These are phyloP conservation scores for Sminthurinus signatus DNA, from an alignment of 1,140 invertebrate species.

Conservation along the genomic window DNA sequence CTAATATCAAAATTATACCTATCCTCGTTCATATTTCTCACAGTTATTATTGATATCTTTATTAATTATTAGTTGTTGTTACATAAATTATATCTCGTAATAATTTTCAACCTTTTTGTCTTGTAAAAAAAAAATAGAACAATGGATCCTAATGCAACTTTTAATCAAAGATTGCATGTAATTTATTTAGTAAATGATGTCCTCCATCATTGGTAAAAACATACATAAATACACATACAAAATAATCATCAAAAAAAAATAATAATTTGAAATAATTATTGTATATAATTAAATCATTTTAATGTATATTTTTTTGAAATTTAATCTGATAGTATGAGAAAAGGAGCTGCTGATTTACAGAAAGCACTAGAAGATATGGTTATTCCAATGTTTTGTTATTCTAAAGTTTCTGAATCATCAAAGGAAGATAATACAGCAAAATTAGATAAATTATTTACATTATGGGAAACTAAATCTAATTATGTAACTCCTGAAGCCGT, in stretches of 20 bases:
- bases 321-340: constrained; percentile 68
- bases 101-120: no score
- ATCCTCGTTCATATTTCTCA: no score
- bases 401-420: constrained; percentile 65
- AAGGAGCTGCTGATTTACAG: constrained; percentile 87
- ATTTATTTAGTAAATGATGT: constrained; percentile 98
- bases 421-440: constrained; percentile 34
- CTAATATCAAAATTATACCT: no score
- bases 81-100: constrained; percentile 1
- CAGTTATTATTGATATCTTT: no score
- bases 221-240: no score
- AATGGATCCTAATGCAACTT: constrained; percentile 66
- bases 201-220: constrained; percentile 87
- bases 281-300: constrained; percentile 3
- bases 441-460: constrained; percentile 60
- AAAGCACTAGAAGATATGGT: constrained; percentile 86
- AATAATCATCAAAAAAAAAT: no score
- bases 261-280: background rate
- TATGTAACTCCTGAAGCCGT: constrained; percentile 81
- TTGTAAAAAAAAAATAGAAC: no score
- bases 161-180: constrained; percentile 87
- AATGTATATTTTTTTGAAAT: constrained; percentile 26
- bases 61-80: background rate
- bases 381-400: constrained; percentile 93
- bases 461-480: constrained; percentile 95